Evolutionary conservation across 2,888 invertebrate species (phyloP).

Genomic region (Amblyteles armatorius): DNA sequence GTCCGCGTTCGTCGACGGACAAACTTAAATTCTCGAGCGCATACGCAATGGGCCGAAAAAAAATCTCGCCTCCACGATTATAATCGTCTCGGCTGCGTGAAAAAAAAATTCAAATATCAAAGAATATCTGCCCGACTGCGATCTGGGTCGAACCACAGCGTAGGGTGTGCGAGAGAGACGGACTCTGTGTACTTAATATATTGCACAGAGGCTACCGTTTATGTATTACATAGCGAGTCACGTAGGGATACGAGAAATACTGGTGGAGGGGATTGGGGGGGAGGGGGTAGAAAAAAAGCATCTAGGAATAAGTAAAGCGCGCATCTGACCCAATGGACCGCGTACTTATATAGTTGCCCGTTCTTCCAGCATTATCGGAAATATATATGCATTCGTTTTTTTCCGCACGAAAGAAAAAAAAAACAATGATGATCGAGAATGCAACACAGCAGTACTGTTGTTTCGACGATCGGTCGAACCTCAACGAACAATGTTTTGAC

Average conservation of each 20-base stretch:
- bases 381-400: not conserved
- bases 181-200: not conserved
- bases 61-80: not conserved
- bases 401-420: not conserved
- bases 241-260: slow-evolving; percentile 41
- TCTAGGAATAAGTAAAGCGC: slow-evolving; percentile 10
- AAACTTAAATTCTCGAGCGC: too few relatives aligned
- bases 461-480: not conserved
- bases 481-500: not conserved
- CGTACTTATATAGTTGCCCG: slow-evolving; percentile 13
- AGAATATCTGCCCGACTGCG: not conserved
- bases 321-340: slow-evolving; percentile 17
- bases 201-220: slow-evolving; percentile 40
- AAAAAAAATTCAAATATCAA: not conserved
- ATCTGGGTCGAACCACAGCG: slow-evolving; percentile 9
- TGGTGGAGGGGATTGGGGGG: not conserved
- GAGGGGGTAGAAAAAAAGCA: slow-evolving; percentile 42
- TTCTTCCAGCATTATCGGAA: not conserved
- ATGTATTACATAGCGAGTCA: slow-evolving; percentile 69
- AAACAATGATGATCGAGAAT: not conserved
- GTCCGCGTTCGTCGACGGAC: not conserved
- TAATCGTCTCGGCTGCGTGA: not conserved
- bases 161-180: not conserved
- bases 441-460: not conserved
- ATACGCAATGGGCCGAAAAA: not conserved